These are phyloP conservation scores for Parnassius apollo DNA, from an alignment of 2,888 invertebrate genomes.

Conservation along the genomic window DNA sequence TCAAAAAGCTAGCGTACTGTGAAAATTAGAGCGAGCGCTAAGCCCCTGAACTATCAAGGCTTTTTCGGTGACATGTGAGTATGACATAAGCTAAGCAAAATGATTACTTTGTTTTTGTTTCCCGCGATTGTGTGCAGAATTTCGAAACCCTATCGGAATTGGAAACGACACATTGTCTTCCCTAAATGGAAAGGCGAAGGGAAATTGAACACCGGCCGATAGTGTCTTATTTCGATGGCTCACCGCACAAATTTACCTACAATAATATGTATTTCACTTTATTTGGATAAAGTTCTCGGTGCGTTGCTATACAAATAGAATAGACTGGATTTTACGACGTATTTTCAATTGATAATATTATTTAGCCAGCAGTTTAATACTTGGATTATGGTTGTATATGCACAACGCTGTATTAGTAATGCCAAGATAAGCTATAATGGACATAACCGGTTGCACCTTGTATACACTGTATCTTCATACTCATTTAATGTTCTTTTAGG, in stretches of 20 bases:
- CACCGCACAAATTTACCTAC: conserved; percentile 16
- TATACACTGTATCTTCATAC: no score
- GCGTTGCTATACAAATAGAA: background rate
- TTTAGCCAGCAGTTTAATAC: background rate
- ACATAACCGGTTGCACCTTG: no score
- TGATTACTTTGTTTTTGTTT: background rate
- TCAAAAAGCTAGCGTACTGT: no score
- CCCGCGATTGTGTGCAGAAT: conserved; percentile 29
- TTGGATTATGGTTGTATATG: no score
- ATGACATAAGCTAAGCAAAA: background rate
- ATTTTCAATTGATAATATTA: background rate
- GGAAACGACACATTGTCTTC: conserved; percentile 46
- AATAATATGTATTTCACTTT: conserved; percentile 7
- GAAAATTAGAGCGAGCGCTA: no score
- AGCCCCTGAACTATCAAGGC: no score
- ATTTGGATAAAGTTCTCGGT: background rate
- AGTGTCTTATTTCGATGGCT: conserved; percentile 16
- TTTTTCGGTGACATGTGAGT: no score
- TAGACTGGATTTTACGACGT: background rate
- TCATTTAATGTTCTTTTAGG: no score
- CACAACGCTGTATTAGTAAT: no score
- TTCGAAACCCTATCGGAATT: conserved; percentile 49
- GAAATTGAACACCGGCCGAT: conserved; percentile 17
- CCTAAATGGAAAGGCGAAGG: conserved; percentile 47
- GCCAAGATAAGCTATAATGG: no score